Base-by-base conservation (phyloP, 2,888 invertebrate species). In the Aleiodes testaceus region DNA sequence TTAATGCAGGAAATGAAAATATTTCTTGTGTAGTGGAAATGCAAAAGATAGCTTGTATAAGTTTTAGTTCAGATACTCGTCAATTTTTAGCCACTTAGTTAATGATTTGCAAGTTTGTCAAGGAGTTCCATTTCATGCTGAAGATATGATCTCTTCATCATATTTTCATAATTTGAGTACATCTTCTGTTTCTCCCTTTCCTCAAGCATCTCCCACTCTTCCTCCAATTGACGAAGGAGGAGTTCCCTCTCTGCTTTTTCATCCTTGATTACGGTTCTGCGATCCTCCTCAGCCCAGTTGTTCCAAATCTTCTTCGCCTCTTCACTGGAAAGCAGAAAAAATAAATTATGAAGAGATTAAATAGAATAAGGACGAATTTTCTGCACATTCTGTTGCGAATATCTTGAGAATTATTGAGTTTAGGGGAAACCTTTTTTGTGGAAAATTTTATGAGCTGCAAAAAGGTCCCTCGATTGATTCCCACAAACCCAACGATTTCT, bases 241-340 rank as follows among this genome's bases (percentile, higher is more conserved):
- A 69, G 61, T 61, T 85, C 83, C 14, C 82, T 78, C 36, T 80
- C 74, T 3, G 68, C 36, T 3, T 78, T 78, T 1, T 78, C 78
- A 55, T 80, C 76, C 36, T 77, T 77, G 9, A 81, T 78, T 14
- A 74, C 67, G 9, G 81, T 75, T 26, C 72, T 72, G 12, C 80
- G 74, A 65, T 87, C 87, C 66, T 87, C 85, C 4, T 74, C 72
- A 1, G 80, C 79, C 85, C 86, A 85, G 30, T 85, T 78, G 12
- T 83, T 77, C 85, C 85, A 86, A 49, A 85, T 44, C 3, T 72
- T 75, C 71, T 81, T 86, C 2, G 86, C 86, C 53, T 86, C 86
- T 63, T 87, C 85, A 63, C 86, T 86, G 47, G 20, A 70, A 16
- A 55, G 11, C 30, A 47, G 7, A 47, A 0, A n/a, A 14, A 47